Base-by-base conservation (phyloP, 2,113 vertebrate species). In the Pycnonotus jocosus region DNA sequence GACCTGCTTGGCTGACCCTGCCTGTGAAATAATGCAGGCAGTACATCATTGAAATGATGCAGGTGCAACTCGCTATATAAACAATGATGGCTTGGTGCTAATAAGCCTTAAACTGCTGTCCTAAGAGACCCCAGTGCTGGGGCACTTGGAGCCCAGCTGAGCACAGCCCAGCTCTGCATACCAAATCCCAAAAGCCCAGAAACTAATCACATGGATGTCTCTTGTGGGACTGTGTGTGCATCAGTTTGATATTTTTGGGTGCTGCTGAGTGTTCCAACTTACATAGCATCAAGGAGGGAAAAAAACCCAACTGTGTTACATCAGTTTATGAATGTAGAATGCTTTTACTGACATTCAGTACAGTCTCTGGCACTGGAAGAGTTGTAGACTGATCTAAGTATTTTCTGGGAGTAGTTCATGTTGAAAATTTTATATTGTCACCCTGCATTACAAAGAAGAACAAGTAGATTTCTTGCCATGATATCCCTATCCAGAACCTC, bases 21-120 rank as follows among this genome's bases (percentile, higher is more conserved):
- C n/a, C 71, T 50, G 24, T 54, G 78, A 84, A 81, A 62, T 21
- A 69, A n/a, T 13, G 12, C 25, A 45, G 68, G 25, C 38, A n/a
- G 53, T 28, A 40, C 0, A 0, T 68, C 19, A 50, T 4, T 35
- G 58, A 45, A 77, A 81, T 0, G 0, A 35, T 58, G 48, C 54
- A 40, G 33, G 28, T 78, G 48, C 38, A 28, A 3, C 40, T 73
- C 14, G 37, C 0, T 22, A 20, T 76, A 15, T 38, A 58, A 33
- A 80, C 77, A 70, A 15, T 35, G 11, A n/a, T 58, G 51, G 10
- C 3, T 10, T 66, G 30, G 51, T 81, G 65, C 37, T 60, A 28
- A 65, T 82, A 38, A 37, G 38, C 38, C 28, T 40, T 27, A 12
- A 82, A 70, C 24, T 74, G 61, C 42, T 88, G 44, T 48, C 40